Evolutionary conservation across 2,888 invertebrate species (phyloP), one percentile per base, ranked within the genome.

Genomic region (Barypeithes pellucidus): DNA sequence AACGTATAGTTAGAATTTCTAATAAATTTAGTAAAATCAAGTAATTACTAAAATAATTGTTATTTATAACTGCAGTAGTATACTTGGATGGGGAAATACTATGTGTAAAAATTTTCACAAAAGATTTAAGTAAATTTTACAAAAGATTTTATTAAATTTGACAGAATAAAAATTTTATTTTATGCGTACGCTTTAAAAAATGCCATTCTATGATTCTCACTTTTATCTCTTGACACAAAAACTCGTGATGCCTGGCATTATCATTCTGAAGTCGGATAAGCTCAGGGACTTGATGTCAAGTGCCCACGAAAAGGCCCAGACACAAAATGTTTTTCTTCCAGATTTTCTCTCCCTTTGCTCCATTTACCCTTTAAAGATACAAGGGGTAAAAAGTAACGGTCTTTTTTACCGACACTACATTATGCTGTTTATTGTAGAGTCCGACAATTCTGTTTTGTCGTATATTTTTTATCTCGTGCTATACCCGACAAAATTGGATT

Each of bases 311-410:
- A 47, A 5, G 47, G n/a, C 47, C 5, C 7, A n/a, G 11, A 20
- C 20, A 20, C 47, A 47, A 47, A 47, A 47, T 47, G 20, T 47
- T 47, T 47, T 47, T 47, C 20, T 11, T 47, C 20, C 47, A 11
- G 20, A 20, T 47, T 47, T 47, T 47, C 47, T 47, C 11, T 18
- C 11, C 43, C 16, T 20, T 8, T 47, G 47, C 20, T 2, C 47
- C 3, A 47, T 47, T 47, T 47, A 18, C 47, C 18, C 47, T 18
- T 7, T 2, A 20, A 47, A 20, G 47, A 47, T 11, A 20, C 7
- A 18, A 11, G 20, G 20, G 20, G 11, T 47, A 20, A 47, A 20
- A 47, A 47, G 20, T 18, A 11, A 47, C 18, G 20, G 7, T 8
- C 20, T 4, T 47, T 47, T 47, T 47, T 47, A 20, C 47, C 2